Base-by-base conservation (phyloP, 2,888 invertebrate genomes). In the Drosophila vallismaia region DNA sequence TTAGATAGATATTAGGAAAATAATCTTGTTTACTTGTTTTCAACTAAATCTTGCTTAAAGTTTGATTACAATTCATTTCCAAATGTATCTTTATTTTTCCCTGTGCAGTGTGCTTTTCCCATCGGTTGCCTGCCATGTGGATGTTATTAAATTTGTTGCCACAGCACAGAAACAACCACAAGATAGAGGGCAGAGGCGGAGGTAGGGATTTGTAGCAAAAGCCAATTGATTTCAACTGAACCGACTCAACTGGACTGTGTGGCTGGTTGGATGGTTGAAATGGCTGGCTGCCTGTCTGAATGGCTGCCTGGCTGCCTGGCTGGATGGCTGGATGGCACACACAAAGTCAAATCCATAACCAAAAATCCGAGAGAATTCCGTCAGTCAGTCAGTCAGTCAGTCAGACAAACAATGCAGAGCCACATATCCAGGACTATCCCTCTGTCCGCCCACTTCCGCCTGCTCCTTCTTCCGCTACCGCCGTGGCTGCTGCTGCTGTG, bases 311-410 rank as follows among this genome's bases (percentile, higher is more conserved):
- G 40, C 6, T 14, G 14, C 7, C 31, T 54, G 44, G 31, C 40
- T n/a, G 19, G 44, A 40, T 14, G 3, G 28, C 14, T 9, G 12
- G 29, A 29, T 12, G 29, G 48, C 31, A 14, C 29, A 56, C 51
- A 42, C 40, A 64, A 74, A 79, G 76, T 75, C 50, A 75, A 80
- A 77, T 66, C 64, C 64, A 63, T 53, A 66, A 53, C 64, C 71
- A 46, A 46, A 74, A 76, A 74, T 71, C 66, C 75, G 42, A 79
- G 67, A 76, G 72, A 71, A 71, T 81, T 77, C 77, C 71, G 76
- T 70, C 71, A 68, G 63, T 70, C 66, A 62, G 70, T 77, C 71
- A 74, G 70, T 74, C 71, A 66, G 67, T 68, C 70, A 73, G 49
- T 63, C 68, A 60, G 45, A 24, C 66, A 68, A 66, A 68, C 69